These are phyloP conservation scores for Cheilosia scutellata DNA, from an alignment of 2,888 invertebrate species.

Conservation along the genomic window DNA sequence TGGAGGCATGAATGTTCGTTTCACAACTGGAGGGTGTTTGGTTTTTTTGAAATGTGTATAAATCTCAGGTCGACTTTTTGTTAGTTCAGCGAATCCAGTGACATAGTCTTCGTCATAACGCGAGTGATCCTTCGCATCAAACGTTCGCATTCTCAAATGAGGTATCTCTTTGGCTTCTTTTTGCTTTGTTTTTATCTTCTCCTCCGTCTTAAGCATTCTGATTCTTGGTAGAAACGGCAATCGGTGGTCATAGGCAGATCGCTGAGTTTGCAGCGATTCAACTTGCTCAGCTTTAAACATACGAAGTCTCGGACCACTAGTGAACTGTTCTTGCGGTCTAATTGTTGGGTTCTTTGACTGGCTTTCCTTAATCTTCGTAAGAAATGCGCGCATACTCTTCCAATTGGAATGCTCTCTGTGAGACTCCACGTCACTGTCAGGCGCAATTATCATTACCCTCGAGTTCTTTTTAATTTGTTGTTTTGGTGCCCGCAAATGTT, in stretches of 20 bases:
- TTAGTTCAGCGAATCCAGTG: background rate
- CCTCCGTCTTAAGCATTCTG: no score
- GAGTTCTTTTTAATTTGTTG: background rate
- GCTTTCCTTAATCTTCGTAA: background rate
- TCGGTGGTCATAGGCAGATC: background rate
- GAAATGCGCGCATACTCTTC: background rate
- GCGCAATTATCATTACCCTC: background rate
- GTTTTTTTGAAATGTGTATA: background rate
- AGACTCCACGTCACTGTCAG: background rate
- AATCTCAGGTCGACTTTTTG: background rate
- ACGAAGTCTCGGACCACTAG: background rate
- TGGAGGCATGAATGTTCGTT: background rate
- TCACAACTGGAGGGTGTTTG: background rate
- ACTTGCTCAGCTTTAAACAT: background rate
- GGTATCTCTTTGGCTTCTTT: no score
- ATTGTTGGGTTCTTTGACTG: background rate
- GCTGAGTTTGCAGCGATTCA: background rate
- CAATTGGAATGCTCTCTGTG: background rate
- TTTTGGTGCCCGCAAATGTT: background rate
- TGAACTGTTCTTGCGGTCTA: background rate
- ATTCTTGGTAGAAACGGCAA: background rate
- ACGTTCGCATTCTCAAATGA: background rate
- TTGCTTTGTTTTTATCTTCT: no score
- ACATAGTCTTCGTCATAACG: background rate
- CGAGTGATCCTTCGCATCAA: background rate